Conservation (phyloP, 2,113 vertebrate species). For the Talpa occidentalis region DNA sequence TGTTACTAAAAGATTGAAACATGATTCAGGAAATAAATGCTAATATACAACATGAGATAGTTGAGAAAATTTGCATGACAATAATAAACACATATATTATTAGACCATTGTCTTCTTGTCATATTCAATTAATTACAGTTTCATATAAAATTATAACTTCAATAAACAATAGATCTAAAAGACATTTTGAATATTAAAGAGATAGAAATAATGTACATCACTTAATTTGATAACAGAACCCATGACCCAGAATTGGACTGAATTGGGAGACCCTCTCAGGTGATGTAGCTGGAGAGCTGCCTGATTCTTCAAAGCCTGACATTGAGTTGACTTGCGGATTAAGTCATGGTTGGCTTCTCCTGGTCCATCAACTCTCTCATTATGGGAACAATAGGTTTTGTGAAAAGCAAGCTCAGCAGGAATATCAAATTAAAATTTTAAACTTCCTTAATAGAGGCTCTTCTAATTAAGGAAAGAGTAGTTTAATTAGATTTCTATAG, state of each 20-base stretch:
- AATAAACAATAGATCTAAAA: neutral
- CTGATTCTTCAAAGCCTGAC: neutral
- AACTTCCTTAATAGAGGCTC: neutral
- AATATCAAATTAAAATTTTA: conserved; percentile 31
- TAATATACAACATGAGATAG: neutral
- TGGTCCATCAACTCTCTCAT: neutral
- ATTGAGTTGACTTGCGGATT: neutral
- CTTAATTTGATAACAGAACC: neutral
- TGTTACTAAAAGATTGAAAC: neutral
- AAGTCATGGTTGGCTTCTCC: neutral
- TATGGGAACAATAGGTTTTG: neutral
- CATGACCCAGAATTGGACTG: neutral
- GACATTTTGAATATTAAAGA: neutral
- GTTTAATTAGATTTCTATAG: neutral
- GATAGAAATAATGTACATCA: neutral
- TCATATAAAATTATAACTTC: neutral
- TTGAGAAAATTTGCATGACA: neutral
- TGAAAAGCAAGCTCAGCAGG: neutral
- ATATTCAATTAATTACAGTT: neutral
- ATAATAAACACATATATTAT: neutral
- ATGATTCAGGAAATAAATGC: neutral
- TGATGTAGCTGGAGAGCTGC: neutral
- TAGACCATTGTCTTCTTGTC: neutral
- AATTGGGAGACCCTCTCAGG: neutral
- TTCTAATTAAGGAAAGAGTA: conserved; percentile 22